A percentile compares a stretch with the other conserved stretches of the same genome.
Conservation (phyloP, 1,140 invertebrate species). For the Drosophila grimshawi region DNA sequence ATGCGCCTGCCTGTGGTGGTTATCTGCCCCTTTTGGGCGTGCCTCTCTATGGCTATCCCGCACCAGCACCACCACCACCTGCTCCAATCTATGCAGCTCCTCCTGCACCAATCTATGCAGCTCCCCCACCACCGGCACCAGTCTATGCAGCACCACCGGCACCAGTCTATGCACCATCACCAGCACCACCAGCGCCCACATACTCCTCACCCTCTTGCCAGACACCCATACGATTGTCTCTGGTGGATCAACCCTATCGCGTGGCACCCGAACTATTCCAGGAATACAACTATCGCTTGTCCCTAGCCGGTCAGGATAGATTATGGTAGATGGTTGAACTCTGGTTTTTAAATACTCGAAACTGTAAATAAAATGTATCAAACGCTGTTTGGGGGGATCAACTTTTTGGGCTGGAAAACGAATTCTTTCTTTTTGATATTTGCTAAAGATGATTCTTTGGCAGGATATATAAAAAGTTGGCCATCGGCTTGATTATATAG, state of each 20-base stretch:
- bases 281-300: slow-evolving; percentile 69
- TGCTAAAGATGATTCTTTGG: too few species aligned
- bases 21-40: slow-evolving; percentile 43
- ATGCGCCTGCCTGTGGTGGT: slow-evolving; percentile 24
- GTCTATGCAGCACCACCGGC: slow-evolving; percentile 10
- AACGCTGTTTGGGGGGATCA: slow-evolving; percentile 32
- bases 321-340: slow-evolving; percentile 40
- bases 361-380: slow-evolving; percentile 68
- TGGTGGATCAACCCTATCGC: slow-evolving; percentile 69
- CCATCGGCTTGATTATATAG: too few species aligned
- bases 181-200: slow-evolving; percentile 13
- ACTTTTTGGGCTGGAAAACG: neutral
- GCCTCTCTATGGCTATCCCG: slow-evolving; percentile 39
- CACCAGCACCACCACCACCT: slow-evolving; percentile 15
- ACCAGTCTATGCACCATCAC: slow-evolving; percentile 2
- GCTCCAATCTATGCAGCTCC: slow-evolving; percentile 4
- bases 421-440: neutral
- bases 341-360: neutral
- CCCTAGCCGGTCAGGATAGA: slow-evolving; percentile 40
- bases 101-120: slow-evolving; percentile 1
- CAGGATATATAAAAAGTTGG: too few species aligned
- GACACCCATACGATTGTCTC: slow-evolving; percentile 57
- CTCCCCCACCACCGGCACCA: neutral
- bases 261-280: slow-evolving; percentile 73
- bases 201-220: slow-evolving; percentile 48